These are phyloP conservation scores for Oreochromis grahami DNA, from an alignment of 2,797 vertebrate species.

Conservation along the genomic window DNA sequence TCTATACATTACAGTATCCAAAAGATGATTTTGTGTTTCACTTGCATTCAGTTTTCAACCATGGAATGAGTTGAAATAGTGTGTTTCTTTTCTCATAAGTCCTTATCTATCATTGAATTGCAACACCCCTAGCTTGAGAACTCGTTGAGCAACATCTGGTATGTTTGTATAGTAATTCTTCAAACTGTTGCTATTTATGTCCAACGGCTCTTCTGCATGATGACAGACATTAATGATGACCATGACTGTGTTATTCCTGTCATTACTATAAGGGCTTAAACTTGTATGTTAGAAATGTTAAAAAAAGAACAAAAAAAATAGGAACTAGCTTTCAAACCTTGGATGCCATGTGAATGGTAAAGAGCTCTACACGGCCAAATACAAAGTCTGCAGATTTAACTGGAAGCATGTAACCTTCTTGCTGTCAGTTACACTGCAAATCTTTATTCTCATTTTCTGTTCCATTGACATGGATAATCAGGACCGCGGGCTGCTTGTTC, in stretches of 20 bases:
- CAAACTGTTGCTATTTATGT: neutral
- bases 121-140: neutral
- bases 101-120: constrained; percentile 3
- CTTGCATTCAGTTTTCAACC: neutral
- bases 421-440: constrained; percentile 40
- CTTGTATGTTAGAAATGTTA: fast-evolving
- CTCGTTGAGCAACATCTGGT: constrained; percentile 16
- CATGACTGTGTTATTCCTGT: neutral
- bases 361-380: neutral
- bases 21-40: neutral
- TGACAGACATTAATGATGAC: neutral
- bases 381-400: neutral
- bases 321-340: fast-evolving
- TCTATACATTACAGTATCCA: neutral
- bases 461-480: constrained; percentile 57
- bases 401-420: neutral
- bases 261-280: neutral
- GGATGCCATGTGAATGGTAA: neutral
- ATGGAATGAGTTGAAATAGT: neutral
- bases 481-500: constrained; percentile 46
- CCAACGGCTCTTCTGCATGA: neutral
- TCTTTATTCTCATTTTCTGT: constrained; percentile 46
- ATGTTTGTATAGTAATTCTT: constrained; percentile 30
- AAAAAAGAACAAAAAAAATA: neutral
- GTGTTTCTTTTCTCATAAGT: neutral